Evolutionary conservation across 2,113 vertebrate genomes (phyloP).

Genomic region (Isurus oxyrinchus): DNA sequence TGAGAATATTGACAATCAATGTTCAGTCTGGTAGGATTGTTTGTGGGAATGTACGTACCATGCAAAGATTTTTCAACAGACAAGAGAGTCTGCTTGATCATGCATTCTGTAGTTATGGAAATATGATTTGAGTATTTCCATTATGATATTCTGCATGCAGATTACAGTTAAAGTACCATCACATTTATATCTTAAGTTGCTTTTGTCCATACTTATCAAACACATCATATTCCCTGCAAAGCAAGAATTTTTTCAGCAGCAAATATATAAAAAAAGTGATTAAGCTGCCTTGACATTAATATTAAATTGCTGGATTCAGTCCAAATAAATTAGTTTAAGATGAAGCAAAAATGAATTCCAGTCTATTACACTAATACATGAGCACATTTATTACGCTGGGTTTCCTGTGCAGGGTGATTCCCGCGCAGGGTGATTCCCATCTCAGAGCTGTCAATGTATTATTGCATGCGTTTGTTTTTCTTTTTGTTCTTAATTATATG

Average conservation of each 20-base stretch:
- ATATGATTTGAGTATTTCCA: background rate
- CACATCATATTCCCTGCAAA: background rate
- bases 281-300: background rate
- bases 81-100: background rate
- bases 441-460: background rate
- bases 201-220: conserved; percentile 18
- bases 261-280: background rate
- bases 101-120: background rate
- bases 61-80: background rate
- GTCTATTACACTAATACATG: background rate
- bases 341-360: conserved; percentile 7
- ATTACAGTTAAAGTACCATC: background rate
- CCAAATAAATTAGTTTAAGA: background rate
- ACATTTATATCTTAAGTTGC: background rate
- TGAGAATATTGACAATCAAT: background rate
- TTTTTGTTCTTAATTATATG: background rate
- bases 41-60: background rate
- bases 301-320: conserved; percentile 12
- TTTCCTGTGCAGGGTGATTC: background rate
- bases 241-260: background rate
- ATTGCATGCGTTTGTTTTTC: background rate
- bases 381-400: background rate
- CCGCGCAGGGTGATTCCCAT: background rate
- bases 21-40: background rate
- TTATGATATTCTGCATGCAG: conserved; percentile 15